Percentiles rank a stretch among this genome's conserved stretches.
Evolutionary conservation across 2,113 vertebrate species (phyloP).

Genomic region (Puma concolor): DNA sequence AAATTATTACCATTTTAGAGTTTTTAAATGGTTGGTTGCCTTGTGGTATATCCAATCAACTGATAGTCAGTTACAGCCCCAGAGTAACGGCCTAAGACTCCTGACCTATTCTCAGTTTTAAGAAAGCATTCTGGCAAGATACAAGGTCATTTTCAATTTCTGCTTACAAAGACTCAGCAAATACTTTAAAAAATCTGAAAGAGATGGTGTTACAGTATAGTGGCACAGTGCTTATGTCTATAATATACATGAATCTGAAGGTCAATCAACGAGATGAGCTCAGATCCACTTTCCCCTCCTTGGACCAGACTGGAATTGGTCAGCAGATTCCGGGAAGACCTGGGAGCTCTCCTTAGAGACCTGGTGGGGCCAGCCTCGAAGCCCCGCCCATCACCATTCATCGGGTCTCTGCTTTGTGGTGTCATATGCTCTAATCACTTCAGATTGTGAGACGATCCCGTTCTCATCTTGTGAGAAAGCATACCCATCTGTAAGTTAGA

Average conservation of each 20-base stretch:
- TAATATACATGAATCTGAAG: slow-evolving; percentile 84
- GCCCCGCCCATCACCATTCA: slow-evolving; percentile 90
- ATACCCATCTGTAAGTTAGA: slow-evolving; percentile 92
- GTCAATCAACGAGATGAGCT: slow-evolving; percentile 75
- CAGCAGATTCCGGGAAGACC: slow-evolving; percentile 72
- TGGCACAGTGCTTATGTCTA: slow-evolving; percentile 91
- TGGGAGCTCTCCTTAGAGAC: slow-evolving; percentile 61
- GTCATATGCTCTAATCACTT: slow-evolving; percentile 98
- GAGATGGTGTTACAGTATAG: slow-evolving; percentile 86
- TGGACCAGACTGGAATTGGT: slow-evolving; percentile 64
- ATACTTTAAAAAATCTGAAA: slow-evolving; percentile 84
- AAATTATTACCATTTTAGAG: slow-evolving; percentile 70
- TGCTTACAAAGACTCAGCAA: slow-evolving; percentile 86
- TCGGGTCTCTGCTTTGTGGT: slow-evolving; percentile 97
- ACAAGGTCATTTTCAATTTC: slow-evolving; percentile 81
- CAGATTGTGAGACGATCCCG: slow-evolving; percentile 98
- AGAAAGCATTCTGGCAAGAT: slow-evolving; percentile 83
- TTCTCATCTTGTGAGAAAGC: slow-evolving; percentile 99
- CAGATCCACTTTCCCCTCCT: slow-evolving; percentile 75
- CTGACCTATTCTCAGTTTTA: slow-evolving; percentile 68
- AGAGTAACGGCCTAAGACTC: slow-evolving; percentile 18
- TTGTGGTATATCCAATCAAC: slow-evolving; percentile 52
- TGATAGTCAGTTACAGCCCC: slow-evolving; percentile 42
- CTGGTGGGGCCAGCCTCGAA: slow-evolving; percentile 38
- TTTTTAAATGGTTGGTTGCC: slow-evolving; percentile 66